phyloP scores from a whole-genome alignment of 2,113 vertebrate species.

The Erythrocercus mccallii region DNA sequence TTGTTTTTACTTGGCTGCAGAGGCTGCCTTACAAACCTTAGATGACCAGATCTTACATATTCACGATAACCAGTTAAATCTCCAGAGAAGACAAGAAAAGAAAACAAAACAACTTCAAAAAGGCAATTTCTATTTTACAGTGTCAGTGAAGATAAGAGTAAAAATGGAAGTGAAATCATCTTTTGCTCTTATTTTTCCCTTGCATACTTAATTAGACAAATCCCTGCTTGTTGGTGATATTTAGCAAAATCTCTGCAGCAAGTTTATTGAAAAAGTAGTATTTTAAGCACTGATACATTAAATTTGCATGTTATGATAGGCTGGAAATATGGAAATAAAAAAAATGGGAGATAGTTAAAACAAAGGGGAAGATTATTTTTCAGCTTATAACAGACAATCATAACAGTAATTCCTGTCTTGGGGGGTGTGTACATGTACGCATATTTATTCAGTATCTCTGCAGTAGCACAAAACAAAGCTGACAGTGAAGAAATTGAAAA shows the following conservation, averaged over 20 bases:
- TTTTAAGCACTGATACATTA: background rate
- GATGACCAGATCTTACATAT: background rate
- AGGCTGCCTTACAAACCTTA: background rate
- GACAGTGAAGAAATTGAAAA: background rate
- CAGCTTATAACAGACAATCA: background rate
- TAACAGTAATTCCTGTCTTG: background rate
- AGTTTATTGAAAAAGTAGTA: background rate
- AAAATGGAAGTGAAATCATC: background rate
- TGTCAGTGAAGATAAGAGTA: background rate
- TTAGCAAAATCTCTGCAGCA: background rate
- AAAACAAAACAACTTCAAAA: background rate
- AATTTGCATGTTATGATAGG: background rate
- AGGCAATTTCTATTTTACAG: background rate
- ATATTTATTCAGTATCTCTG: background rate
- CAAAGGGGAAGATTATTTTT: background rate
- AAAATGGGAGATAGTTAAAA: background rate
- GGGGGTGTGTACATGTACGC: accelerated
- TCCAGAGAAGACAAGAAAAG: background rate
- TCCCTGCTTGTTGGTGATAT: background rate
- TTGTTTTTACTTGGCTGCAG: background rate
- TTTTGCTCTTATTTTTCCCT: background rate
- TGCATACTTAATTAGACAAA: background rate
- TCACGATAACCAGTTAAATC: background rate
- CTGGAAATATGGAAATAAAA: background rate
- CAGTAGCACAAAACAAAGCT: background rate